phyloP scores from a whole-genome alignment of 2,888 invertebrate species.

The Pherbina coryleti region DNA sequence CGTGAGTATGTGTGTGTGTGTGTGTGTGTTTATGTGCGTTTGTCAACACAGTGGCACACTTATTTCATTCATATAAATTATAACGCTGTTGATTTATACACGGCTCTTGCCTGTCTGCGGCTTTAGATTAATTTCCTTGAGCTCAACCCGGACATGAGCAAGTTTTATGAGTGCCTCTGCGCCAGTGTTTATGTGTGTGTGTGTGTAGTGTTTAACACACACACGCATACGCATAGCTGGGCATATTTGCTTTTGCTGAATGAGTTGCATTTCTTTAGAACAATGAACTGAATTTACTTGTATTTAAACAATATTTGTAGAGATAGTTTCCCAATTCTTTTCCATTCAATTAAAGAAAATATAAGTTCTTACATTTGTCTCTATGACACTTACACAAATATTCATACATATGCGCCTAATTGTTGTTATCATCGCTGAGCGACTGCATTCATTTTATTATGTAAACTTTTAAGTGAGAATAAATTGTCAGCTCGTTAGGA shows the following conservation, averaged over 20 bases:
- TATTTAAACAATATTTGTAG: neutral
- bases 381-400: neutral
- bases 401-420: neutral
- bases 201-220: neutral
- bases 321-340: too few relatives aligned
- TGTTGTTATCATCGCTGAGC: neutral
- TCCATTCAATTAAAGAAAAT: too few relatives aligned
- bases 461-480: constrained; percentile 40
- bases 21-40: constrained; percentile 38
- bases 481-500: constrained; percentile 45
- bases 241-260: neutral
- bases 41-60: constrained; percentile 53
- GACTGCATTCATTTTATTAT: constrained; percentile 25
- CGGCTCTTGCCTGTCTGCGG: constrained; percentile 62
- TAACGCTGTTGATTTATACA: constrained; percentile 60
- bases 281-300: neutral
- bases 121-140: constrained; percentile 64
- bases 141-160: constrained; percentile 41
- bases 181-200: neutral
- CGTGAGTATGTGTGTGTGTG: constrained; percentile 25
- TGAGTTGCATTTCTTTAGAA: neutral
- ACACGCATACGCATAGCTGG: neutral
- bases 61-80: constrained; percentile 63
- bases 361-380: too few relatives aligned
- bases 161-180: neutral